Base-by-base conservation (phyloP, 2,888 invertebrate genomes). In the Emesis furor region DNA sequence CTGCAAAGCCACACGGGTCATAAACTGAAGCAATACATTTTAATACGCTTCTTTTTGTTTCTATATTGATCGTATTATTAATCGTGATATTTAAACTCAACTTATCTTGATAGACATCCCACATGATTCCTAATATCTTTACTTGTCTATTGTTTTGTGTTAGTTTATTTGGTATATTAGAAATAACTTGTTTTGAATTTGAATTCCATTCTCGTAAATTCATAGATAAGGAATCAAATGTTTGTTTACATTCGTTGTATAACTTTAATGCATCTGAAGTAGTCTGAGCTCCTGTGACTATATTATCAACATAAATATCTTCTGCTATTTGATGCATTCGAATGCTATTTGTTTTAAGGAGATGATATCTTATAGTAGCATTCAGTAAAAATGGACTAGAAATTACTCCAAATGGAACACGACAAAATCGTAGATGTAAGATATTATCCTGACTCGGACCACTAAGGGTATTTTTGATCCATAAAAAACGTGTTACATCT, bases 401-500 rank as follows among this genome's bases (percentile, higher is more conserved):
- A 3, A 86, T 65, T 32, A 65, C 32, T 30, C 32, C 65, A 65
- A 32, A 65, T 17, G 65, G 65, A 65, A 65, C 65, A 65, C 14
- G 65, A 30, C 10, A 62, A 75, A 87, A 88, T 37, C 86, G 73
- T 1, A 85, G 74, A 17, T 84, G 73, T 10, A 84, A 12, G 3
- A 86, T 37, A 76, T 86, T 85, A 24, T 85, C 74, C 4, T 78
- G 10, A 0, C 17, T 42, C 10, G 69, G 24, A 8, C 51, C 65
- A 12, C 7, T 17, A 24, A 55, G 30, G 0, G 76, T 6, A 59
- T 88, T 81, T 76, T 88, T 89, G 0, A 87, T 6, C 89, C 88
- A 91, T 2, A 89, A 73, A 67, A 89, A 89, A 30, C 88, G 74
- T 2, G 88, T 89, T 0, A 90, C 89, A 46, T 89, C 88, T 67